phyloP scores from a whole-genome alignment of 2,797 vertebrate genomes.

The Arremon aurantiirostris region DNA sequence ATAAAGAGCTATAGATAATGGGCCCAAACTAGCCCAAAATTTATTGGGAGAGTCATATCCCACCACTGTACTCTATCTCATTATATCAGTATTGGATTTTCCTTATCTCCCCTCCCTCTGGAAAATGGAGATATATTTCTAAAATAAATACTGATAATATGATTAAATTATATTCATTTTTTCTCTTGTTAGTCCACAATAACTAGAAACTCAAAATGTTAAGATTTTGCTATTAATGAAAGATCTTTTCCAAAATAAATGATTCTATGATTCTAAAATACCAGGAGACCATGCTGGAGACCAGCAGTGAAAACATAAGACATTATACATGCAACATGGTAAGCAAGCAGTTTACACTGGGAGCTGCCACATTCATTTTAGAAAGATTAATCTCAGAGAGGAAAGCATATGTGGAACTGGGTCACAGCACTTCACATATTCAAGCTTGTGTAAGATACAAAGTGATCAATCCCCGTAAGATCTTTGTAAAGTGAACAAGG shows the following conservation, averaged over 20 bases:
- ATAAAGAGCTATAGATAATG: neutral
- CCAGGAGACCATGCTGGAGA: neutral
- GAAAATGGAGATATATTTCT: neutral
- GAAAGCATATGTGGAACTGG: constrained; percentile 14
- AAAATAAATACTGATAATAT: neutral
- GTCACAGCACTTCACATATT: neutral
- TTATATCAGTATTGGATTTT: neutral
- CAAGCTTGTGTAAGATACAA: neutral
- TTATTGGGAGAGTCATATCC: neutral
- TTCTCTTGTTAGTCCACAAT: neutral
- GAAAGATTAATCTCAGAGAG: neutral
- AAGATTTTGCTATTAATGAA: neutral
- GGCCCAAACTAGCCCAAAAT: neutral
- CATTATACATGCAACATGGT: neutral
- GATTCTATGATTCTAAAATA: neutral
- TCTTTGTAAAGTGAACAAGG: neutral
- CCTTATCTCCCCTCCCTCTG: neutral
- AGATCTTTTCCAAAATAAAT: neutral
- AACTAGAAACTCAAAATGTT: neutral
- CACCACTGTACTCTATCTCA: neutral
- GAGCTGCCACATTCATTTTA: constrained; percentile 23
- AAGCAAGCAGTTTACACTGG: neutral
- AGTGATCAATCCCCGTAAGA: neutral
- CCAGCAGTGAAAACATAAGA: neutral
- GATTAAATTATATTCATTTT: neutral